Base-by-base conservation (phyloP, 1,140 invertebrate genomes). In the Oscheius sp. region DNA sequence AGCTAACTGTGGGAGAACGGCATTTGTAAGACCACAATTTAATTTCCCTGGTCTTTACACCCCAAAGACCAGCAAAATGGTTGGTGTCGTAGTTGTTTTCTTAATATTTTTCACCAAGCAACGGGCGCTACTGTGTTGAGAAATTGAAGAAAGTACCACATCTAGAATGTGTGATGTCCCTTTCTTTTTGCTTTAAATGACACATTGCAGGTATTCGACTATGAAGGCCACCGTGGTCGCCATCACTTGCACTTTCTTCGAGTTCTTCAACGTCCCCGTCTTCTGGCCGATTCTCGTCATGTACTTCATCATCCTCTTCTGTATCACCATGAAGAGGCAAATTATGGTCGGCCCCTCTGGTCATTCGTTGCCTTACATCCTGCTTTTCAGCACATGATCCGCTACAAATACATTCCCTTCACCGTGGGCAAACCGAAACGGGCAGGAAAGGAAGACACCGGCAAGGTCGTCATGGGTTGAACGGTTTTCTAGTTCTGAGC, bases 251-350 rank as follows among this genome's bases (percentile, higher is more conserved):
- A 99, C 97, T 63, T 93, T 96, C 85, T 97, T 99, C 86, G 94
- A 98, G 82, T 91, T 91, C 77, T 95, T 98, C 85, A 97, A 99
- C 88, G 91, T 99, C 84, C 97, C 97, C 82, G 97, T 99, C 79
- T 99, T 99, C 86, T 99, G 97, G 97, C 97, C 97, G 55, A 99
- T 99, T 78, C 89, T 99, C 82, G 93, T 99, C 70, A 94, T 99
- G 91, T 99, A 99, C 87, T 99, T 99, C 87, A 92, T 98, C 82
- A 95, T 95, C 42, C 87, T 99, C 74, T 94, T 98, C 85, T 93
- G 93, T 86, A 92, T 99, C 79, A 99, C 96, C 59, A 99, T 99
- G 96, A 99, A 97, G 87, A 90, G 94, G 84, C 97, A 99, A 89
- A 99, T 99, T 80, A 96, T 92, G 90, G 94, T 96, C 88, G 81